Conservation (phyloP, 2,113 vertebrate genomes). For the Thalassoma bifasciatum region DNA sequence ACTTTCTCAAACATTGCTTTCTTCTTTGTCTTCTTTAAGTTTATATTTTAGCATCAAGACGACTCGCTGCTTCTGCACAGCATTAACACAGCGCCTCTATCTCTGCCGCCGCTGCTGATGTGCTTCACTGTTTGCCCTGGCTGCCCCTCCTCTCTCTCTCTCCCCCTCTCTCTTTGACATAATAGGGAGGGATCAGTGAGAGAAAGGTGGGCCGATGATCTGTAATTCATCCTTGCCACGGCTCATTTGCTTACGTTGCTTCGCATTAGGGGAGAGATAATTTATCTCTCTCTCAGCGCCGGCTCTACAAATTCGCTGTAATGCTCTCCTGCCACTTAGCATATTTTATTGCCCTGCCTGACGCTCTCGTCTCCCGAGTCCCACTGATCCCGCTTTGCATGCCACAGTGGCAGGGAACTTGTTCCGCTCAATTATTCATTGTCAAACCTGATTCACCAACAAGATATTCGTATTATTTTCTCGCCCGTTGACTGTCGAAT, state of each 20-base stretch:
- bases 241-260: slow-evolving; percentile 87
- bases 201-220: slow-evolving; percentile 78
- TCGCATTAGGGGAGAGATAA: slow-evolving; percentile 85
- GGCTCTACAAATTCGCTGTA: slow-evolving; percentile 75
- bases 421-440: slow-evolving; percentile 88
- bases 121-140: slow-evolving; percentile 17
- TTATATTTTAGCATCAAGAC: slow-evolving; percentile 9
- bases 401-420: slow-evolving; percentile 78
- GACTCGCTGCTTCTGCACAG: slow-evolving; percentile 9
- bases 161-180: slow-evolving; percentile 77
- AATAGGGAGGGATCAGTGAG: slow-evolving; percentile 79
- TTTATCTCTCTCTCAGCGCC: slow-evolving; percentile 81
- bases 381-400: slow-evolving; percentile 79
- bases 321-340: slow-evolving; percentile 85
- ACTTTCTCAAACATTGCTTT: slow-evolving; percentile 43
- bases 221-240: slow-evolving; percentile 86
- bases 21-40: slow-evolving; percentile 53
- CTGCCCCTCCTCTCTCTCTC: slow-evolving; percentile 39
- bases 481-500: no score
- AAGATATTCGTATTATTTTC: no score
- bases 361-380: slow-evolving; percentile 77
- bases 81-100: slow-evolving; percentile 3
- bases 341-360: slow-evolving; percentile 85
- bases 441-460: no score
- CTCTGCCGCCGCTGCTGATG: slow-evolving; percentile 34